Base-by-base conservation (phyloP, 2,888 invertebrate species). In the Rosalia funebris region DNA sequence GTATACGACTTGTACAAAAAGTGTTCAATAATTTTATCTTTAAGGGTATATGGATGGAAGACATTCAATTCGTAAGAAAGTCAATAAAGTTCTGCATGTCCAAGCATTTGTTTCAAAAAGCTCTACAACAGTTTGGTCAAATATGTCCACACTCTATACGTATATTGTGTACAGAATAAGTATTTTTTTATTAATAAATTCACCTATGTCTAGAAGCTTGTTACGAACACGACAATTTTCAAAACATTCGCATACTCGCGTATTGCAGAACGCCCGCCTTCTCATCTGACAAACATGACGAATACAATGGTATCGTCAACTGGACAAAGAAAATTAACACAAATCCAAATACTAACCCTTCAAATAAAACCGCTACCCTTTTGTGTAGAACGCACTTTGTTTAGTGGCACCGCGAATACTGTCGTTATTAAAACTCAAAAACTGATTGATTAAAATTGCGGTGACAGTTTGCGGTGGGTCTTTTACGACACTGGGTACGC, bases 401-500 rank as follows among this genome's bases (percentile, higher is more conserved):
- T 58, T 66, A 52, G 59, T 58, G 63, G 60, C 64, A 61, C 66
- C 62, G 57, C 62, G 60, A 64, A 55, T 62, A 32, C 53, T 62
- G 65, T 62, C 69, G 66, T 65, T 57, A 57, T 69, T 69, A 71
- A 69, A 66, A 69, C 68, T 65, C 69, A 65, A 71, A 71, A 65
- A 65, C 66, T 76, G 75, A 76, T 76, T 75, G 75, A 76, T 76
- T 75, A 74, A 73, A 73, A 71, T 58, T 55, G 59, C 52, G 66
- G 65, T 71, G 74, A 73, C 74, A 70, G 63, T 65, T 71, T 66
- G 74, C 68, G 74, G 72, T 73, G 73, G 68, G 63, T 68, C 65
- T 14, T 9, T 47, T 9, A 32, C 11, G n/a, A 17, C n/a, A 36
- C 15, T 11, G 16, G 39, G 10, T 20, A 44, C 17, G 20, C 36